Conservation (phyloP, 2,797 vertebrate genomes). For the Acanthurus lineatus region DNA sequence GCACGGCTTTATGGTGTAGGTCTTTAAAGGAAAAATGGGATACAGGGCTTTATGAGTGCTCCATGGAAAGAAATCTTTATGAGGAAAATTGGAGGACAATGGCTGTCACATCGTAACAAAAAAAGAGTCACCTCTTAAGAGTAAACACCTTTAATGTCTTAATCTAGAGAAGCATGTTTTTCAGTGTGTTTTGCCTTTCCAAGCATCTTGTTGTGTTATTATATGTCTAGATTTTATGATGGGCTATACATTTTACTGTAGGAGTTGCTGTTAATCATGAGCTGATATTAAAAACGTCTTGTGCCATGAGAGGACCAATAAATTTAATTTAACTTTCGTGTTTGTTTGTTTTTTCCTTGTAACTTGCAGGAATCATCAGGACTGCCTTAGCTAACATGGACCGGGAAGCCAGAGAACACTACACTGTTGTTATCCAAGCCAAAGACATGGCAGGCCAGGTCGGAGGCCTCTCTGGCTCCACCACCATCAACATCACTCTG, state of each 20-base stretch:
- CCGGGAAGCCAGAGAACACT: conserved; percentile 97
- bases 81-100: neutral
- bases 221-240: too few species aligned
- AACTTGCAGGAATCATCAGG: conserved; percentile 92
- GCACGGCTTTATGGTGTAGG: conserved; percentile 27
- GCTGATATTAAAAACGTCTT: neutral
- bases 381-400: conserved; percentile 99
- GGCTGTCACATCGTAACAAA: neutral
- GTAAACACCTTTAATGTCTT: neutral
- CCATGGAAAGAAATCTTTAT: conserved; percentile 1
- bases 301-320: neutral
- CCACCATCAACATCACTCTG: conserved; percentile 96
- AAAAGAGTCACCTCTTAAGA: too few species aligned
- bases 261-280: neutral
- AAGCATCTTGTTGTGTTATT: neutral
- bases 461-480: conserved; percentile 96
- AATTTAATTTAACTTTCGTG: neutral
- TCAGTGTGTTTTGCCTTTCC: neutral
- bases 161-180: neutral
- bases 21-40: conserved; percentile 33
- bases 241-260: neutral
- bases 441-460: conserved; percentile 99
- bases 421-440: conserved; percentile 98
- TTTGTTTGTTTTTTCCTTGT: neutral
- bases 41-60: neutral